Evolutionary conservation across 2,888 invertebrate species (phyloP), one percentile per base, ranked within the genome.

Genomic region (Nesidiocoris tenuis): DNA sequence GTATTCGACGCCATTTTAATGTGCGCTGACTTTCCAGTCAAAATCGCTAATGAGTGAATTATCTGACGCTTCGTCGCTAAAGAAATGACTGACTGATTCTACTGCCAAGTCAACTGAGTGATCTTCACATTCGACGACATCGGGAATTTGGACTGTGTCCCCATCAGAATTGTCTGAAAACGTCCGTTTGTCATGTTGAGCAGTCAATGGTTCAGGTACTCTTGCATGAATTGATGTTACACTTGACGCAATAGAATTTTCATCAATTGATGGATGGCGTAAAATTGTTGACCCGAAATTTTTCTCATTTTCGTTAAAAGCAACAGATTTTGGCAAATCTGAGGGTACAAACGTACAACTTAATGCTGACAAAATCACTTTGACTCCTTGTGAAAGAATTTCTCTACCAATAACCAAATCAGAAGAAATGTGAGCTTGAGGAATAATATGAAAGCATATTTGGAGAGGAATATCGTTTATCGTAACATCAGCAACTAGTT

Each of bases 391-490:
- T 5, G 22, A 19, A 64, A 64, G 64, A 23, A 64, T 64, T 64
- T 64, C 64, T 64, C 64, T 64, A 55, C 67, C 67, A 39, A 67
- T 19, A 3, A 54, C 17, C 19, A 59, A 59, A 59, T 59, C 59
- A 59, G 59, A 59, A 5, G 59, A 59, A 59, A 59, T 59, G 59
- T n/a, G 19, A 59, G 18, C 19, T 3, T 59, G 3, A 9, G 59
- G 59, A 59, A 59, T n/a, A 18, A 59, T n/a, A 19, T 59, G 59
- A 19, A 59, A 59, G 59, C 59, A 59, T 59, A 59, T 59, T n/a
- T 59, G 59, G 19, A 59, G 59, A 59, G 59, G 59, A 59, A 59
- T 59, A 59, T 59, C 59, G n/a, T 59, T 59, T 9, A 59, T 59
- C n/a, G 19, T 19, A 5, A 59, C 59, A 5, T 59, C 59, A 3